Evolutionary conservation across 2,797 vertebrate genomes (phyloP).

Genomic region (Pelobates cultripes): DNA sequence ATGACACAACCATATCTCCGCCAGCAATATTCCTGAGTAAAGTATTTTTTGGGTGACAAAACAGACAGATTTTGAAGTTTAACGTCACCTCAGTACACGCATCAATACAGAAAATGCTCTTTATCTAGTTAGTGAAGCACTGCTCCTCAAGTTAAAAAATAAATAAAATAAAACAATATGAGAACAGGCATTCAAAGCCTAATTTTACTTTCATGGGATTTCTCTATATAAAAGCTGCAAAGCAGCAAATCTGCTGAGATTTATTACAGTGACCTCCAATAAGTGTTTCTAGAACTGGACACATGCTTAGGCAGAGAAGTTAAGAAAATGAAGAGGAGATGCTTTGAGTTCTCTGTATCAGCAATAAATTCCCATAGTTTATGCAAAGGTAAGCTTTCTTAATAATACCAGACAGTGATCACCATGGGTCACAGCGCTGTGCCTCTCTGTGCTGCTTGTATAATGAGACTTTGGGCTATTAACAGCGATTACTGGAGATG

Average conservation of each 20-base stretch:
- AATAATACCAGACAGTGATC: conserved; percentile 14
- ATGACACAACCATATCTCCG: too few species aligned
- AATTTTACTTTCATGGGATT: conserved; percentile 54
- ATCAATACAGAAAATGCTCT: conserved; percentile 18
- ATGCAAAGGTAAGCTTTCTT: not conserved
- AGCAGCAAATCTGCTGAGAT: conserved; percentile 45
- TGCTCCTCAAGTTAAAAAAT: conserved; percentile 26
- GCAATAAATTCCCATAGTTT: conserved; percentile 3
- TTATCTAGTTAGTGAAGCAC: conserved; percentile 1
- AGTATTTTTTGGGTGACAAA: too few species aligned
- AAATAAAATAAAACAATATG: conserved; percentile 36
- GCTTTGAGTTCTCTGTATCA: conserved; percentile 6
- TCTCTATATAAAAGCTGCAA: conserved; percentile 41
- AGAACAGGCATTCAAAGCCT: conserved; percentile 37
- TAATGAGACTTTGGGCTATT: not conserved
- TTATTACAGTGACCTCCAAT: conserved; percentile 49
- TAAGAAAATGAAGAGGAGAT: conserved; percentile 16
- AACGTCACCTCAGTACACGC: conserved; percentile 6
- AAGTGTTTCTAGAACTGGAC: conserved; percentile 32
- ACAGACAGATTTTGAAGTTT: conserved; percentile 18
- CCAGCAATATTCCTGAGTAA: too few species aligned
- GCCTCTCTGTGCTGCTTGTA: not conserved
- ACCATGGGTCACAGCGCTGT: conserved; percentile 21
- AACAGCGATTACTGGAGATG: not conserved
- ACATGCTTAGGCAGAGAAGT: conserved; percentile 13